Conservation (phyloP, 30 jellyfish, hydroid and myxozoan species). For the Turritopsis rubra region DNA sequence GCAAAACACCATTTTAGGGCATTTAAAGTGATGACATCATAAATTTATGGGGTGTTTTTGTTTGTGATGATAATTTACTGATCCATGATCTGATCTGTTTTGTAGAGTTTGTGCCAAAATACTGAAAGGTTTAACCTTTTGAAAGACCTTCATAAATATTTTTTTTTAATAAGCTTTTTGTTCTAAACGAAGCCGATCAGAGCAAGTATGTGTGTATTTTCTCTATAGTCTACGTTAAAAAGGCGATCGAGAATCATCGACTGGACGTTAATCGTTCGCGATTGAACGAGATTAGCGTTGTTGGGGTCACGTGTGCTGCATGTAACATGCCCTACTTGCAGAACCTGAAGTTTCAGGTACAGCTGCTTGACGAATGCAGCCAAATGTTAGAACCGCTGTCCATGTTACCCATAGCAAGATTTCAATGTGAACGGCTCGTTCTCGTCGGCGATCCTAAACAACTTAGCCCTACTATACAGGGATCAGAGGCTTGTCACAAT, state of each 20-base stretch:
- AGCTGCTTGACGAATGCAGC: conserved; percentile 62
- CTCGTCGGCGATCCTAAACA: conserved; percentile 71
- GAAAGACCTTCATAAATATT: too few relatives aligned
- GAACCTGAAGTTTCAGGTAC: conserved; percentile 35
- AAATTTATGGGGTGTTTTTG: too few relatives aligned
- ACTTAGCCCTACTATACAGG: conserved; percentile 62
- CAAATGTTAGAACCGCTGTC: conserved; percentile 54
- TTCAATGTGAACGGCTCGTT: conserved; percentile 37
- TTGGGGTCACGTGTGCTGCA: conserved; percentile 69
- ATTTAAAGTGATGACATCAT: too few relatives aligned
- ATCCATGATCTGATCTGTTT: too few relatives aligned
- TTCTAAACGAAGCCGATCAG: too few relatives aligned
- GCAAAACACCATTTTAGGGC: too few relatives aligned
- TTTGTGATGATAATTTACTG: too few relatives aligned
- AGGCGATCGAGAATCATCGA: conserved; percentile 46
- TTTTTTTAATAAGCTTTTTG: too few relatives aligned
- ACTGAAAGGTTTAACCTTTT: too few relatives aligned
- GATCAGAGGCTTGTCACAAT: conserved; percentile 44
- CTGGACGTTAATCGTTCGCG: conserved; percentile 39
- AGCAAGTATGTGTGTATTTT: too few relatives aligned
- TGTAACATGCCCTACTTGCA: conserved; percentile 46
- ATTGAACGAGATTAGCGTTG: conserved; percentile 37
- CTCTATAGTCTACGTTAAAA: conserved; percentile 22
- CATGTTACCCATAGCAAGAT: conserved; percentile 55
- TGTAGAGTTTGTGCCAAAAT: too few relatives aligned